Evolutionary conservation across 2,888 invertebrate species (phyloP).

Genomic region (Cryptus armator): DNA sequence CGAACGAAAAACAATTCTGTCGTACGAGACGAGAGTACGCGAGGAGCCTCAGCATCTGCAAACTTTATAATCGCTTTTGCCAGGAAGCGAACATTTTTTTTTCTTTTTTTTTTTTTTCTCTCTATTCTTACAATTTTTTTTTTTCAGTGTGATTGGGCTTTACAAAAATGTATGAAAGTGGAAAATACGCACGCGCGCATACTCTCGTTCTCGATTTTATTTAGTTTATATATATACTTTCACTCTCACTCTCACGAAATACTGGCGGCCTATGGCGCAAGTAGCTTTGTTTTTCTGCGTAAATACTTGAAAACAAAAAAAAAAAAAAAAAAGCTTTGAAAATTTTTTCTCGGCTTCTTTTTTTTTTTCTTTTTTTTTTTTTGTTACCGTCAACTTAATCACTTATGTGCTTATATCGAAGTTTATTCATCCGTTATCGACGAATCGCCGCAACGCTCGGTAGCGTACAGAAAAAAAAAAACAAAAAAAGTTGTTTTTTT

Average conservation of each 20-base stretch:
- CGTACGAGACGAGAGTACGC: constrained; percentile 34
- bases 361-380: constrained; percentile 13
- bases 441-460: constrained; percentile 31
- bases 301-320: constrained; percentile 13
- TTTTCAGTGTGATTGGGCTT: constrained; percentile 52
- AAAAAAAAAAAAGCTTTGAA: constrained; percentile 1
- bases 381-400: constrained; percentile 44
- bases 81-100: constrained; percentile 20
- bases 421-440: constrained; percentile 35
- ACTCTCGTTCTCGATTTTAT: constrained; percentile 33
- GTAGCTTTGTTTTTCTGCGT: constrained; percentile 10
- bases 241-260: constrained; percentile 44
- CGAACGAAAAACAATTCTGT: constrained; percentile 17
- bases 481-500: constrained; percentile 21
- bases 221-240: constrained; percentile 3
- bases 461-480: constrained; percentile 34
- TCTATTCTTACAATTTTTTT: constrained; percentile 14
- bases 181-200: constrained; percentile 49
- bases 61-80: constrained; percentile 7
- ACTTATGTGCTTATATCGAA: constrained; percentile 34
- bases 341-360: not conserved
- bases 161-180: constrained; percentile 70
- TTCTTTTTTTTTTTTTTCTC: not conserved
- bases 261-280: constrained; percentile 24
- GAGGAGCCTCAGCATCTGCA: constrained; percentile 15